A percentile compares a stretch with the other conserved stretches of the same genome.
Evolutionary conservation across 1,140 invertebrate species (phyloP).

Genomic region (Philotrypesis tridentata): DNA sequence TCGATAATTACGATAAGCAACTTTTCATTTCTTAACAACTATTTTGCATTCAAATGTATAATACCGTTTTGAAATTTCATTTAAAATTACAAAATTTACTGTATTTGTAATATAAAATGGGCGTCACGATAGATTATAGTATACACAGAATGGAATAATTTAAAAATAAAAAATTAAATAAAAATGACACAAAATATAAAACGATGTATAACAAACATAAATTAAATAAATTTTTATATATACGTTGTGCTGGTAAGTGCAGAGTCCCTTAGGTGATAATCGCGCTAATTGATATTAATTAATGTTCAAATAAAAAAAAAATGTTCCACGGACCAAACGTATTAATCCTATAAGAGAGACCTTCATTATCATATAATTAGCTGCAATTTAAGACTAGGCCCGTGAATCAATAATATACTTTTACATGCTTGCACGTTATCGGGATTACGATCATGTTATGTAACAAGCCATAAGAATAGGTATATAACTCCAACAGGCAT

Average conservation of each 20-base stretch:
- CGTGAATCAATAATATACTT: constrained; percentile 53
- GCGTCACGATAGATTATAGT: not conserved
- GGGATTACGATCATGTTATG: constrained; percentile 26
- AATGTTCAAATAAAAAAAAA: constrained; percentile 59
- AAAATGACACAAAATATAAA: constrained; percentile 16
- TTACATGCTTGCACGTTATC: constrained; percentile 55
- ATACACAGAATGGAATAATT: not conserved
- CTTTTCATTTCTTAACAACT: no score
- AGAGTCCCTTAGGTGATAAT: constrained; percentile 55
- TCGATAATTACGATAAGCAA: no score
- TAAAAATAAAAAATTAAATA: not conserved
- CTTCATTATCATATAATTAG: constrained; percentile 57
- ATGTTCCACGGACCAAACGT: constrained; percentile 67
- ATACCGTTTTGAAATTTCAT: no score
- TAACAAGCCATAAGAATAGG: not conserved
- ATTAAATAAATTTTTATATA: constrained; percentile 45
- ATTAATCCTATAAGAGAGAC: constrained; percentile 55
- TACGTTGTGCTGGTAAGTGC: constrained; percentile 45
- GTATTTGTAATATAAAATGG: not conserved
- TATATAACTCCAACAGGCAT: not conserved
- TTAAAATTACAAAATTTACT: no score
- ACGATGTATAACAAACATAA: not conserved
- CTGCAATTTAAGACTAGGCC: constrained; percentile 58
- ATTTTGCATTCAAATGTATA: no score
- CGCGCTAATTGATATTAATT: constrained; percentile 55